These are phyloP conservation scores for Bovichtus diacanthus DNA, from an alignment of 2,797 vertebrate species.

Conservation along the genomic window DNA sequence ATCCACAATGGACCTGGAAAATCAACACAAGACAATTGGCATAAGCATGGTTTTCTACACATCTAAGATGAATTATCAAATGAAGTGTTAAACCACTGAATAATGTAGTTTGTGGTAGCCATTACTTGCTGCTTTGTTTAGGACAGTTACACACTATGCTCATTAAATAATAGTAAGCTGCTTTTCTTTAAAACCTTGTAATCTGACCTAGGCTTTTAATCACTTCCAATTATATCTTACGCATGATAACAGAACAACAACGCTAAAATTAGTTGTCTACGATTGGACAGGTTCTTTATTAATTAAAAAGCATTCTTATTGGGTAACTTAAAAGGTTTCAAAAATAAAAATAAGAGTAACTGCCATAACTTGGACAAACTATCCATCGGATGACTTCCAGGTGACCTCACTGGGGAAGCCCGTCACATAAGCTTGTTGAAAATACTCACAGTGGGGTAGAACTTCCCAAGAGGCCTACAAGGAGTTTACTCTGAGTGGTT, in stretches of 20 bases:
- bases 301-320: background rate
- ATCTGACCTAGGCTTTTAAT: constrained; percentile 80
- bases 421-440: constrained; percentile 3
- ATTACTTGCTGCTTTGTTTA: background rate
- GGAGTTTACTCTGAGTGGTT: constrained; percentile 31
- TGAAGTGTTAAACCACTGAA: background rate
- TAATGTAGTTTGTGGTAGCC: background rate
- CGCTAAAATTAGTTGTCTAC: background rate
- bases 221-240: constrained; percentile 79
- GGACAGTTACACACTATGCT: constrained; percentile 21
- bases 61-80: background rate
- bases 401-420: background rate
- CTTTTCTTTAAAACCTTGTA: constrained; percentile 79
- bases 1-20: constrained; percentile 91
- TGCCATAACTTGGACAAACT: background rate
- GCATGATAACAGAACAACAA: constrained; percentile 49
- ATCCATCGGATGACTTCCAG: background rate
- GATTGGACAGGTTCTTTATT: background rate
- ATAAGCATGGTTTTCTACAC: background rate
- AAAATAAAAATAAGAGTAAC: background rate
- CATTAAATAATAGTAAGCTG: constrained; percentile 72
- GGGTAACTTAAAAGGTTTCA: background rate
- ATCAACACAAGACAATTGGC: background rate
- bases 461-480: background rate
- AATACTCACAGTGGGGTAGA: background rate